Conservation (phyloP, 2,797 vertebrate genomes). For the Sebastes taczanowskii region DNA sequence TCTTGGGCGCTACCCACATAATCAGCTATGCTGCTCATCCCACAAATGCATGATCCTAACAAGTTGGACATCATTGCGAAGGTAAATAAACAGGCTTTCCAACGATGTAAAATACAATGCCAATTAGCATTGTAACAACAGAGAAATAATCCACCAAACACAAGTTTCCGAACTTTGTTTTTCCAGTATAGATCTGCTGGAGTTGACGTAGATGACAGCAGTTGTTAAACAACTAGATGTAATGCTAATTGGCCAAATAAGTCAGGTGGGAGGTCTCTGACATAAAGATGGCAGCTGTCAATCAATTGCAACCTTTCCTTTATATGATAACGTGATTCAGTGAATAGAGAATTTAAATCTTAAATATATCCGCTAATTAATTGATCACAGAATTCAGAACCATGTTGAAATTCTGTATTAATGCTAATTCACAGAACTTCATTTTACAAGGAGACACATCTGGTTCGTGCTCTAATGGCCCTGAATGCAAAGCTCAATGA, state of each 20-base stretch:
- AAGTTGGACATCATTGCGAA: no score
- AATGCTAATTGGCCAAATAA: not conserved
- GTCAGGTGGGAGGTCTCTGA: not conserved
- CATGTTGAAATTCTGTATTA: not conserved
- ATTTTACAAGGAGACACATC: constrained; percentile 20
- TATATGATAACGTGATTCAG: not conserved
- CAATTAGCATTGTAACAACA: no score
- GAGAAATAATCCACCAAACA: no score
- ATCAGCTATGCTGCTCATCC: no score
- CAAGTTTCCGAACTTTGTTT: no score
- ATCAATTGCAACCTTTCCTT: not conserved
- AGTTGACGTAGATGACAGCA: not conserved
- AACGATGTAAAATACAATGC: no score
- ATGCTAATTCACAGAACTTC: not conserved
- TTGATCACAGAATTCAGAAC: not conserved
- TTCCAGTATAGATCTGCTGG: not conserved
- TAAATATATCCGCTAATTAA: not conserved
- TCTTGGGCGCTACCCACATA: no score
- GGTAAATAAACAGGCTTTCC: no score
- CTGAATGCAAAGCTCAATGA: no score
- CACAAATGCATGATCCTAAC: no score
- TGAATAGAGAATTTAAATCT: not conserved
- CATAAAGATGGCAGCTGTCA: not conserved
- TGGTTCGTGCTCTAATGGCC: constrained; percentile 10
- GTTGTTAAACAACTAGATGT: not conserved